phyloP scores from a whole-genome alignment of 2,888 invertebrate species.

The Eretmocerus hayati region DNA sequence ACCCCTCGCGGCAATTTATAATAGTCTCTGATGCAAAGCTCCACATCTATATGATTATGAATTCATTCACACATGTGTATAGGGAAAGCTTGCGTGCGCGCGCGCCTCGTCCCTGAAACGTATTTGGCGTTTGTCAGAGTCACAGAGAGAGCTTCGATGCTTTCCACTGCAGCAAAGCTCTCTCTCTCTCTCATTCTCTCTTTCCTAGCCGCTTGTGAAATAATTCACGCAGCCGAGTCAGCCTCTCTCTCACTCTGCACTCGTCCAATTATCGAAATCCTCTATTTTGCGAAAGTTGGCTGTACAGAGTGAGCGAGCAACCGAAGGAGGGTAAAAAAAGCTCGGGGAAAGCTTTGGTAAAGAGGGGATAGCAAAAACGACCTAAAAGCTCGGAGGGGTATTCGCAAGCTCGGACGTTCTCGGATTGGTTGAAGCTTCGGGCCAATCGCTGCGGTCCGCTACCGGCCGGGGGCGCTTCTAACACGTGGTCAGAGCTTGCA shows the following conservation, averaged over 20 bases:
- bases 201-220: slow-evolving; percentile 1
- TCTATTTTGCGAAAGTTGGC: slow-evolving; percentile 16
- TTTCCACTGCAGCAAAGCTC: slow-evolving; percentile 25
- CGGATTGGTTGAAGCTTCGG: slow-evolving; percentile 27
- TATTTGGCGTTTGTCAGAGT: no score
- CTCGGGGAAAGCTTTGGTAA: neutral
- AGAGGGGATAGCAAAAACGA: neutral
- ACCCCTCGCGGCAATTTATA: no score
- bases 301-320: no score
- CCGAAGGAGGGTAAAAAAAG: no score
- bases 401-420: slow-evolving; percentile 4
- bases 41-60: no score
- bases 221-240: slow-evolving; percentile 8
- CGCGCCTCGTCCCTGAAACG: no score
- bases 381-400: slow-evolving; percentile 1
- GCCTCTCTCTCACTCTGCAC: neutral
- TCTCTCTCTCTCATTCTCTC: neutral
- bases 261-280: slow-evolving; percentile 18
- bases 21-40: no score
- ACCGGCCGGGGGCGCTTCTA: no score
- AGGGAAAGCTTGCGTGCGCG: no score
- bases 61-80: no score
- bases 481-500: no score
- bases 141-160: no score
- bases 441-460: slow-evolving; percentile 38